phyloP scores from a whole-genome alignment of 2,797 vertebrate species.

The Falco columbarius region DNA sequence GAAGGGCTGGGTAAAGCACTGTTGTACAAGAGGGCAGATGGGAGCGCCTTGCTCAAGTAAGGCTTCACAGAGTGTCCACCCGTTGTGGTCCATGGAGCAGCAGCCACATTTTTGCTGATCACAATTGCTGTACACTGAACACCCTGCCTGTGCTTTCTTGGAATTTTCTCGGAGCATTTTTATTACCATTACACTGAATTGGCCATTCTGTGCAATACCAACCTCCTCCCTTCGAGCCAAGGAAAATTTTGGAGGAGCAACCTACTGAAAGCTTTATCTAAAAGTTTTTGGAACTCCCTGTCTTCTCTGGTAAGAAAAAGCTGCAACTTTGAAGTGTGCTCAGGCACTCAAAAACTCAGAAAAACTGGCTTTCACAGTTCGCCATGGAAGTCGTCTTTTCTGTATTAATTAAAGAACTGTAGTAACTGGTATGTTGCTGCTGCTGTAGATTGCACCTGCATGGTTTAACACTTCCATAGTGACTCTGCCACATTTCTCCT shows the following conservation, averaged over 20 bases:
- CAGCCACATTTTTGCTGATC: background rate
- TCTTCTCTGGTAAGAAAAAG: background rate
- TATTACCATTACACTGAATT: background rate
- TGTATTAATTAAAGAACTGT: background rate
- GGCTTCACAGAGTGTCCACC: background rate
- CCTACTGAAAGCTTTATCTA: background rate
- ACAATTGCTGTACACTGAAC: fast-evolving
- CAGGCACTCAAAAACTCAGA: background rate
- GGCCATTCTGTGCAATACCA: background rate
- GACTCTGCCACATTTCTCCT: background rate
- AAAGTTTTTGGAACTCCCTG: background rate
- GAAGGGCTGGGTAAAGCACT: background rate
- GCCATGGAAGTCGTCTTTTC: background rate
- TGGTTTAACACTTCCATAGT: background rate
- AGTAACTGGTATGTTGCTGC: background rate
- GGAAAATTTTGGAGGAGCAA: background rate
- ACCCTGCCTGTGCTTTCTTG: background rate
- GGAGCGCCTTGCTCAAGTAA: fast-evolving
- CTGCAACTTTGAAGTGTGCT: background rate
- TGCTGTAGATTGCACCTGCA: background rate
- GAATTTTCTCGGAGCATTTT: background rate
- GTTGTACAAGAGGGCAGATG: background rate
- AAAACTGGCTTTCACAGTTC: background rate
- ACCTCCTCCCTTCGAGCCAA: background rate
- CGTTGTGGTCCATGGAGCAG: background rate